Percentiles rank a stretch among this genome's conserved stretches.
Conservation (phyloP, 2,888 invertebrate species). For the Parnassius smintheus region DNA sequence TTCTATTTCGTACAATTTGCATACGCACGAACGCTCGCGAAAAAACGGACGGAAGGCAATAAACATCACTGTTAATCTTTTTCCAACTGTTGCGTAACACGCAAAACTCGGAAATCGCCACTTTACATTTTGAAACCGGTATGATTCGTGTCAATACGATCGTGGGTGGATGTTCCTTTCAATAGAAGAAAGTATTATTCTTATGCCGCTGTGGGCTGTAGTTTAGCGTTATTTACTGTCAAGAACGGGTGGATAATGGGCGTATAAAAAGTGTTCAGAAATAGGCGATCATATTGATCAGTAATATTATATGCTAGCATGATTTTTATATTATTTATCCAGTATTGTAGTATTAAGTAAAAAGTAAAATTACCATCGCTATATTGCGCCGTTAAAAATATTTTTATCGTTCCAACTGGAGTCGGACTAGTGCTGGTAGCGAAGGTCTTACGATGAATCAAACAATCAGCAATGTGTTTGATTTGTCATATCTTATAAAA, state of each 20-base stretch:
- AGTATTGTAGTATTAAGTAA: too few species aligned
- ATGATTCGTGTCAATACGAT: conserved; percentile 65
- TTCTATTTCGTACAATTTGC: conserved; percentile 18
- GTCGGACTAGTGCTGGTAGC: too few species aligned
- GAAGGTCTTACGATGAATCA: too few species aligned
- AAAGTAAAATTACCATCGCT: too few species aligned
- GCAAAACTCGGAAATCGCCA: conserved; percentile 62
- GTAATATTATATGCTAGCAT: too few species aligned
- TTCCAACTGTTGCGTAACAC: conserved; percentile 56
- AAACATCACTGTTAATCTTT: conserved; percentile 40
- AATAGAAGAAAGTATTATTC: conserved; percentile 68
- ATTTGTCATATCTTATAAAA: too few species aligned
- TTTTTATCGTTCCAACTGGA: too few species aligned
- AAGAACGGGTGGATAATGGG: conserved; percentile 10
- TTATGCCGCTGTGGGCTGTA: conserved; percentile 38
- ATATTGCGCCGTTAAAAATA: too few species aligned
- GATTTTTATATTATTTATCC: too few species aligned
- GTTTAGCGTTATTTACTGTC: conserved; percentile 29
- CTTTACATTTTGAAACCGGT: conserved; percentile 67
- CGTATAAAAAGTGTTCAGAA: background rate
- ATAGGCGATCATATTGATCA: too few species aligned
- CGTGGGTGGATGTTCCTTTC: conserved; percentile 67
- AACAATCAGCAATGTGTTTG: too few species aligned
- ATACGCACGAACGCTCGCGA: conserved; percentile 21
- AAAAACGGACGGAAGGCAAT: conserved; percentile 19